These are phyloP conservation scores for Melanotaenia parkinsoni DNA, from an alignment of 2,797 vertebrate species.

Conservation along the genomic window DNA sequence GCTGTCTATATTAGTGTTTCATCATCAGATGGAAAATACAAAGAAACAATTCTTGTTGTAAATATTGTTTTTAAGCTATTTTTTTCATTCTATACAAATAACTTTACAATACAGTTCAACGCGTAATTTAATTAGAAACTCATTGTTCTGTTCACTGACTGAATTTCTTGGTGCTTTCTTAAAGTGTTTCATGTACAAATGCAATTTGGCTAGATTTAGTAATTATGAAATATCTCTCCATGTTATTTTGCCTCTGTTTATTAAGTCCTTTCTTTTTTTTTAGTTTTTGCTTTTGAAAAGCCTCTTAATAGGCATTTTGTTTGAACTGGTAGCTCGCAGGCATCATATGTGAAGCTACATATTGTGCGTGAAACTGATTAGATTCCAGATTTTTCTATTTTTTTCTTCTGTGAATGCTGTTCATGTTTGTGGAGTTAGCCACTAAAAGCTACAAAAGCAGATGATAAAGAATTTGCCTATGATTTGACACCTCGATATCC, in stretches of 20 bases:
- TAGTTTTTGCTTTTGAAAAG: constrained; percentile 45
- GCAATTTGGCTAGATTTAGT: constrained; percentile 15
- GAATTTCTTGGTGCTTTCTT: neutral
- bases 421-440: neutral
- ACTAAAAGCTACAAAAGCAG: too few relatives aligned
- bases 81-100: neutral
- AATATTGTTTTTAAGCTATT: constrained; percentile 3
- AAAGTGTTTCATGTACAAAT: constrained; percentile 7
- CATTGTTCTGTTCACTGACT: neutral
- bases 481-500: neutral
- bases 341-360: neutral
- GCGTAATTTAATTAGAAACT: neutral
- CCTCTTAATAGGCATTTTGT: constrained; percentile 41
- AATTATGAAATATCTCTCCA: constrained; percentile 7
- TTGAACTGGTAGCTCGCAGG: constrained; percentile 41
- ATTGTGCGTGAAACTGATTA: neutral
- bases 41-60: neutral
- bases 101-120: neutral
- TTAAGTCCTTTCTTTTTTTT: constrained; percentile 17
- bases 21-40: constrained; percentile 5
- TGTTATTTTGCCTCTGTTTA: constrained; percentile 19
- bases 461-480: neutral
- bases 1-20: neutral
- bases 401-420: neutral
- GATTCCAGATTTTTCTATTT: neutral